Base-by-base conservation (phyloP, 2,797 vertebrate species). In the Falco concolor region DNA sequence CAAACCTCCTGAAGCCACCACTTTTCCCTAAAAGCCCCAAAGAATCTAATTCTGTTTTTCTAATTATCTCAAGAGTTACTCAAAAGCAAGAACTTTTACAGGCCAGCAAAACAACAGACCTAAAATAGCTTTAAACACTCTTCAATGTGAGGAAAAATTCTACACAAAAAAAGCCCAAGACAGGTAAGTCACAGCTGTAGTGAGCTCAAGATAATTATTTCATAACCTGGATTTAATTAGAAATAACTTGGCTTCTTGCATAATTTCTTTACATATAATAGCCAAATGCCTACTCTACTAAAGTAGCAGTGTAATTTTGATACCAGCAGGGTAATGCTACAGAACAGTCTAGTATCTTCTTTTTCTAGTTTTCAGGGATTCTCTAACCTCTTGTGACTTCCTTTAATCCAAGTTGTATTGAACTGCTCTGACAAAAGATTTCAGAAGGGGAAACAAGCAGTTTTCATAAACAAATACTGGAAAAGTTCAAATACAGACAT, bases 11-110 rank as follows among this genome's bases (percentile, higher is more conserved):
- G 27, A 93, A 89, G 42, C 38, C 40, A 92, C 72, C 52, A 50
- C 49, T 89, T 77, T 65, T 67, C n/a, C 77, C 49, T 42, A 36
- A 76, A 68, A 42, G 34, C 23, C 28, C 12, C 77, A 77, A 65
- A 79, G 30, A 91, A 80, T 90, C 70, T 90, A 86, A 82, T 80
- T 87, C 69, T 68, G 45, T 14, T 87, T 83, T 90, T 74, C 63
- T 70, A 95, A 86, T 90, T 84, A 93, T 76, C 61, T 87, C n/a
- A 89, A 61, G 28, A 82, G 52, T 79, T 92, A 91, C 49, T 80
- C 50, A 79, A 90, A 92, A 83, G 32, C 42, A 61, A 42, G 57
- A 89, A 64, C 8, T 82, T 82, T 93, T 47, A 53, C 12, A 82
- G 27, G 22, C 3, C 28, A 80, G 34, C n/a, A 94, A 74, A 75